These are phyloP conservation scores for Emydura subglobosa DNA, from an alignment of 2,113 vertebrate genomes.

Conservation along the genomic window DNA sequence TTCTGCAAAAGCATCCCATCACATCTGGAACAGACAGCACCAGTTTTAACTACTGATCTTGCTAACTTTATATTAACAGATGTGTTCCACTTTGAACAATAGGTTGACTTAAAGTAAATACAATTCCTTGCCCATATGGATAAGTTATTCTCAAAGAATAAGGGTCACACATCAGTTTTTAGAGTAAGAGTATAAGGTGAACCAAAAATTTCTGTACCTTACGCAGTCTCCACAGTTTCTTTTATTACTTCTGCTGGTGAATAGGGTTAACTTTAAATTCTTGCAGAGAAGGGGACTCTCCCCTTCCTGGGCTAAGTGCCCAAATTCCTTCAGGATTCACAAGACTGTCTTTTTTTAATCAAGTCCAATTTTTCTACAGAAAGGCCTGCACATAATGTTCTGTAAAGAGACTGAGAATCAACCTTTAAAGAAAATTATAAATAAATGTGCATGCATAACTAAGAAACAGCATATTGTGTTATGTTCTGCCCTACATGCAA, in stretches of 20 bases:
- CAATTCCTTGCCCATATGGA: not conserved
- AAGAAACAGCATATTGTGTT: conserved; percentile 4
- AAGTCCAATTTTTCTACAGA: conserved; percentile 66
- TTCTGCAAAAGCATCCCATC: not conserved
- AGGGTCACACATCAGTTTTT: not conserved
- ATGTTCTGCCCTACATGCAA: not conserved
- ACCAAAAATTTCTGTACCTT: conserved; percentile 26
- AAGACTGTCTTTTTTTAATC: conserved; percentile 79
- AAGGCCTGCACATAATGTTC: conserved; percentile 74
- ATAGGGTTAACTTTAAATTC: conserved; percentile 77
- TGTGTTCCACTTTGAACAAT: rapidly evolving
- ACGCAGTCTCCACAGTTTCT: not conserved
- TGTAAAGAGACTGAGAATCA: conserved; percentile 59
- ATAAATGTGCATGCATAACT: not conserved
- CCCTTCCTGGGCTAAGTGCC: conserved; percentile 83
- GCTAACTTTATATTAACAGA: rapidly evolving
- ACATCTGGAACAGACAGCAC: not conserved
- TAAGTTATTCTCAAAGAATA: not conserved
- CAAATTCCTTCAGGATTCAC: conserved; percentile 84
- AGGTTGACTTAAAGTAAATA: not conserved
- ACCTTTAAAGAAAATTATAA: conserved; percentile 51
- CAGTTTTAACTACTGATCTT: not conserved
- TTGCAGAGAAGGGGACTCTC: conserved; percentile 78
- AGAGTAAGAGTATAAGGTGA: not conserved
- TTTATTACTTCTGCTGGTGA: conserved; percentile 58